Conservation (phyloP, 2,113 vertebrate genomes). For the Stomatorhinus ivindoensis region DNA sequence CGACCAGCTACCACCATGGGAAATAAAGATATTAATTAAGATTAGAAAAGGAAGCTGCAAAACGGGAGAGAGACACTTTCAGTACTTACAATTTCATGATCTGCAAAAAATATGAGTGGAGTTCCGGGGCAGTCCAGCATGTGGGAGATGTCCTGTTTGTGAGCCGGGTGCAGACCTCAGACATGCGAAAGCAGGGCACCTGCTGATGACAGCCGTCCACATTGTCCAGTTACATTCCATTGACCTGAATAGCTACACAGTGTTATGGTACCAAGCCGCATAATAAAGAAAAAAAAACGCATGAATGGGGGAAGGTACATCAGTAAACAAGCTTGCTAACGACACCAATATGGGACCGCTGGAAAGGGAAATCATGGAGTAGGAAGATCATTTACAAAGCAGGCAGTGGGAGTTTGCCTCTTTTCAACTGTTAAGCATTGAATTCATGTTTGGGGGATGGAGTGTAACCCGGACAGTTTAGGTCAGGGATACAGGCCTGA, state of each 20-base stretch:
- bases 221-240: background rate
- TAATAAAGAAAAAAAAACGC: background rate
- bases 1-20: background rate
- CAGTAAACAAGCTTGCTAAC: background rate
- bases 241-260: background rate
- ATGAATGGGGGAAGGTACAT: background rate
- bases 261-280: background rate
- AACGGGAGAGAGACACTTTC: background rate
- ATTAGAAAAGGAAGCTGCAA: background rate
- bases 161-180: background rate
- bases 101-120: background rate
- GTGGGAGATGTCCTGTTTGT: background rate
- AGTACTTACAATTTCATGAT: background rate
- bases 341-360: background rate
- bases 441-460: background rate
- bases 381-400: background rate
- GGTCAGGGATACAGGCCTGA: background rate
- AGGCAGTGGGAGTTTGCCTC: background rate
- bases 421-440: background rate
- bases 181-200: background rate
- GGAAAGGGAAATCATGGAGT: background rate
- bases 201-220: background rate
- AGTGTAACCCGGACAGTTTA: background rate
- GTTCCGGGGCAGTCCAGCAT: background rate
- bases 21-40: conserved; percentile 20